Conservation (phyloP, 2,113 vertebrate genomes). For the Lota lota region DNA sequence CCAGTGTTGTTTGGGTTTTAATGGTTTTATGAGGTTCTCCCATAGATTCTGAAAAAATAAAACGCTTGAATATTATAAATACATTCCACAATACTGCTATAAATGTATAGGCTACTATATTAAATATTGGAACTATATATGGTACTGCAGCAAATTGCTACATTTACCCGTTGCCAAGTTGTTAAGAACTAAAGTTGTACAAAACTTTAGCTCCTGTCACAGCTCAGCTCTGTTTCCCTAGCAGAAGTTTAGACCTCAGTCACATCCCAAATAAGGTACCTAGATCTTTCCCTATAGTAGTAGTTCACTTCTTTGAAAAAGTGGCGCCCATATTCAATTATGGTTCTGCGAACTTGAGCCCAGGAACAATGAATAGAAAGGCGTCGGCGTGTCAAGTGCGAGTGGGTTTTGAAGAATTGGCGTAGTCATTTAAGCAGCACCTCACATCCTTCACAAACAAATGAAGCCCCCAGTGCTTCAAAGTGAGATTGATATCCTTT, state of each 20-base stretch:
- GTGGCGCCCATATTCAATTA: constrained; percentile 48
- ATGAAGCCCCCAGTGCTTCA: constrained; percentile 75
- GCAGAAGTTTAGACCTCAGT: neutral
- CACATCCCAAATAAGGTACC: neutral
- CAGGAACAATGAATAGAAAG: constrained; percentile 63
- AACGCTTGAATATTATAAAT: too few species aligned
- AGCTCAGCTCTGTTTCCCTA: constrained; percentile 8
- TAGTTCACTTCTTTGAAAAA: constrained; percentile 22
- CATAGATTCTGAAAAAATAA: too few species aligned
- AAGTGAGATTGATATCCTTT: constrained; percentile 88
- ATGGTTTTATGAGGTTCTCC: too few species aligned
- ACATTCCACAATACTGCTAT: too few species aligned
- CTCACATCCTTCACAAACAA: constrained; percentile 80
- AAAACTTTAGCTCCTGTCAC: neutral
- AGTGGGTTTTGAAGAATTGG: constrained; percentile 80
- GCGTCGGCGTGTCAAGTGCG: constrained; percentile 61
- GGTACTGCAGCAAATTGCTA: too few species aligned
- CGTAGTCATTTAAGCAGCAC: constrained; percentile 73
- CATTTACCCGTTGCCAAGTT: too few species aligned
- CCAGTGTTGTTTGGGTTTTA: too few species aligned
- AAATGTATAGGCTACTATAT: too few species aligned
- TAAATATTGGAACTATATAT: neutral
- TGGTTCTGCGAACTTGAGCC: constrained; percentile 54
- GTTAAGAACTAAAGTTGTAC: too few species aligned
- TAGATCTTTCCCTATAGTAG: constrained; percentile 16